phyloP scores from a whole-genome alignment of 2,797 vertebrate genomes.

The Bovichtus variegatus region DNA sequence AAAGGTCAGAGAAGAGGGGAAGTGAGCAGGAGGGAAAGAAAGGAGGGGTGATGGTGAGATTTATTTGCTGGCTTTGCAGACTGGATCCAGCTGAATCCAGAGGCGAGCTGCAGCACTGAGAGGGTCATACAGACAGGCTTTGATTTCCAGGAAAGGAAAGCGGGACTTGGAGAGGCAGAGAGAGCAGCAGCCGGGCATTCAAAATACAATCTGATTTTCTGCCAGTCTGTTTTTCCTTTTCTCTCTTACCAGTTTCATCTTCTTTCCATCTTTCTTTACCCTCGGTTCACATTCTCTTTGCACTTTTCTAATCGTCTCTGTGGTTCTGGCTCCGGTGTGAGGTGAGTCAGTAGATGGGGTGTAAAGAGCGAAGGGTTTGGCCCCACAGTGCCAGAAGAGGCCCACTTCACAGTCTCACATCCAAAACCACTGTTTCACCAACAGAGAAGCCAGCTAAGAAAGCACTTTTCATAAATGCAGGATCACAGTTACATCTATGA shows the following conservation, averaged over 20 bases:
- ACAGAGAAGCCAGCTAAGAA: slow-evolving; percentile 28
- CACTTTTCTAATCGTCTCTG: slow-evolving; percentile 43
- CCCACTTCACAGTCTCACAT: slow-evolving; percentile 34
- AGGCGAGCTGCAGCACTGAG: slow-evolving; percentile 11
- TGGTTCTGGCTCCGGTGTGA: slow-evolving; percentile 50
- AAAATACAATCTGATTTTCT: background rate
- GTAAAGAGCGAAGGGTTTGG: slow-evolving; percentile 36
- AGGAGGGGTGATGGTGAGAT: slow-evolving; percentile 9
- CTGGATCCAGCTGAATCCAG: slow-evolving; percentile 44
- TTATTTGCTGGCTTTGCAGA: slow-evolving; percentile 32
- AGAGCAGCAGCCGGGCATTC: background rate
- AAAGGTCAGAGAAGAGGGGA: slow-evolving; percentile 22
- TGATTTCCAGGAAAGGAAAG: slow-evolving; percentile 34
- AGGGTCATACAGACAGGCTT: slow-evolving; percentile 27
- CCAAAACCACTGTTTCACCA: slow-evolving; percentile 41
- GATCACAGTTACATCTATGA: slow-evolving; percentile 47
- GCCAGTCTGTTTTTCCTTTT: slow-evolving; percentile 18
- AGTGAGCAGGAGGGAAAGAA: slow-evolving; percentile 1
- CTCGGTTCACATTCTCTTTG: slow-evolving; percentile 23
- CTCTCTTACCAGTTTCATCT: slow-evolving; percentile 12
- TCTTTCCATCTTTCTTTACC: slow-evolving; percentile 20
- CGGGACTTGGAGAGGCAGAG: slow-evolving; percentile 3
- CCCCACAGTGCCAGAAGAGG: slow-evolving; percentile 35
- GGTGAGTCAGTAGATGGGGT: slow-evolving; percentile 57
- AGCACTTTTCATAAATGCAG: slow-evolving; percentile 59